phyloP scores from a whole-genome alignment of 2,888 invertebrate species.

The Drosophila setosimentum region DNA sequence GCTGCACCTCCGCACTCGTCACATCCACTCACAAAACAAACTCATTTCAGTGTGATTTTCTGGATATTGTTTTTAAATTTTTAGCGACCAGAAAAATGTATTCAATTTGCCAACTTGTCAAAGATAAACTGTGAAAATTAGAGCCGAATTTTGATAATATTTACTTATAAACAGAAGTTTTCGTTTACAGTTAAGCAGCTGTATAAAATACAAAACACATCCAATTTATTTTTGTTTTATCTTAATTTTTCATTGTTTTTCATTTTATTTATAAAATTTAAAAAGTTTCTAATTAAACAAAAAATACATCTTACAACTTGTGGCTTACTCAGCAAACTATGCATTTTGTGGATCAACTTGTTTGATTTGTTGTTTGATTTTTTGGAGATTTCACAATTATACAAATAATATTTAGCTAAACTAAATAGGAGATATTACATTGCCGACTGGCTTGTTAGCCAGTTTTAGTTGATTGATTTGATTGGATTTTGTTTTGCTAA shows the following conservation, averaged over 20 bases:
- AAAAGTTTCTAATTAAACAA: slow-evolving; percentile 77
- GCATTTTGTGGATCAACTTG: slow-evolving; percentile 24
- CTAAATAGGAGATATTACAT: slow-evolving; percentile 59
- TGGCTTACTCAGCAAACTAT: slow-evolving; percentile 54
- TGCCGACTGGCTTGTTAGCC: slow-evolving; percentile 40
- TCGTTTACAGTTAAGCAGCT: neutral
- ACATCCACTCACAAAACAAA: neutral
- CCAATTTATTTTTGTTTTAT: slow-evolving; percentile 8
- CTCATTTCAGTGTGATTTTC: no score
- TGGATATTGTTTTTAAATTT: no score
- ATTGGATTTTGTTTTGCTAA: slow-evolving; percentile 57
- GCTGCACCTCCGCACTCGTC: neutral
- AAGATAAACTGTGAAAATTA: neutral
- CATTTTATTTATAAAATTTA: slow-evolving; percentile 75
- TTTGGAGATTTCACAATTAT: slow-evolving; percentile 59
- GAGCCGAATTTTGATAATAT: neutral
- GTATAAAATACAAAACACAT: neutral
- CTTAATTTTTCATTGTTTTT: slow-evolving; percentile 53
- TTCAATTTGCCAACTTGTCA: no score
- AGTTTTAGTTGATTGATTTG: slow-evolving; percentile 31
- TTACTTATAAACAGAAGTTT: neutral
- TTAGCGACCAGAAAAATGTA: no score
- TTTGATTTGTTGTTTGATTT: slow-evolving; percentile 26
- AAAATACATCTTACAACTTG: slow-evolving; percentile 56
- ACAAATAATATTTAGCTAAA: slow-evolving; percentile 65